Evolutionary conservation across 2,888 invertebrate genomes (phyloP), one percentile per base, ranked within the genome.

Genomic region (Fragum sueziense): DNA sequence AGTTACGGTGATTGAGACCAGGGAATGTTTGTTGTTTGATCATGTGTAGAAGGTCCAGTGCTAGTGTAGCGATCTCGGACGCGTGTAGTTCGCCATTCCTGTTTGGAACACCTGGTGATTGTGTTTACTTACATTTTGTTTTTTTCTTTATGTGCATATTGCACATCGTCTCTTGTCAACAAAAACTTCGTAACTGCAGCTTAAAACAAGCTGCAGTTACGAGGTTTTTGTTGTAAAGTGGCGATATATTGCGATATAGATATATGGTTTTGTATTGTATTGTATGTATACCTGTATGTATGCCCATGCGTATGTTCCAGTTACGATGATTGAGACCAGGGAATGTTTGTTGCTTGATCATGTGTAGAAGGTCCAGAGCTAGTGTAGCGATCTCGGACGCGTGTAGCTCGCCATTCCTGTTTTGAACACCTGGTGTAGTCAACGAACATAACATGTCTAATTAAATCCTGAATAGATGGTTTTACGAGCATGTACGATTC

Each of bases 281-380:
- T n/a, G n/a, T n/a, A n/a, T n/a, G n/a, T n/a, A 51, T 79, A 85
- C 86, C 86, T 41, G 86, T 86, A 70, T 85, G 83, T n/a, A 86
- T 80, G 6, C 86, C 86, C 17, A 86, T 83, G 17, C 86, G 34
- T 20, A 86, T 78, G 25, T 79, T 78, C 0, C 85, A 52, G n/a
- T 9, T 52, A 41, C 81, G 41, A 11, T 70, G 59, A 3, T 68
- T 57, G 3, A 29, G 65, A 2, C 61, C 67, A 0, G 72, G 62
- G 22, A 82, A 77, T 4, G 51, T 34, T 7, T 70, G 27, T 34
- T 74, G 51, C 4, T 77, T 81, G 67, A 82, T 80, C 70, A 79
- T 74, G 51, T 76, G 80, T 2, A 83, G 74, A 14, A 86, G 69
- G 34, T 80, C 83, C 1, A 86, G 54, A 9, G 85, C 84, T 59